Base-by-base conservation (phyloP, 1,140 invertebrate genomes). In the Lepidurus apus region DNA sequence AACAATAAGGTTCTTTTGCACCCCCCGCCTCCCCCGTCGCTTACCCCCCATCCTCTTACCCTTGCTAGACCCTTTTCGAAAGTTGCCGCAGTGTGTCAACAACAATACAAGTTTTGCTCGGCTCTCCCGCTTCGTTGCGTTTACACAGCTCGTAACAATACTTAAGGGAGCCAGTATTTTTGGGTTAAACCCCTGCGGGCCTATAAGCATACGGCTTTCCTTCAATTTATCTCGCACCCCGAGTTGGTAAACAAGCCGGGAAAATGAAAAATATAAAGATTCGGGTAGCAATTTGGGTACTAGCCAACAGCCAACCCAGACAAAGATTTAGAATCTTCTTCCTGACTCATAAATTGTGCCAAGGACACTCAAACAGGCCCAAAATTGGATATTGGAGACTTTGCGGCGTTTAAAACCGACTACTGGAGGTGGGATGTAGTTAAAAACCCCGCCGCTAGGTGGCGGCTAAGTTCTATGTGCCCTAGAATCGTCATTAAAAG, bases 141-240 rank as follows among this genome's bases (percentile, higher is more conserved):
- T 65, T 65, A 65, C 53, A 65, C 53, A 65, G 53, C 53, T 65
- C 53, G 53, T 65, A 65, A 65, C 53, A 65, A 65, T 65, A 13
- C 53, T 65, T 21, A 65, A 65, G 53, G 21, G 53, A 65, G 53
- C 21, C 53, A n/a, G 21, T 65, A 65, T 65, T 65, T 65, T 65
- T 7, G 53, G 53, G 17, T 65, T 65, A 65, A 21, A 13, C 2
- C 53, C 53, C 53, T 17, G 13, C 53, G 9, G 53, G 53, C 13
- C 17, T n/a, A 65, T 65, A 65, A 65, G 53, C 53, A 17, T 65
- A 65, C 34, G 53, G 53, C 7, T 65, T 65, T 21, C 21, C 45
- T 13, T 65, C 53, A 65, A 65, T 65, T 65, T 65, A 65, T 65
- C 53, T 65, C 53, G 53, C 13, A 65, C 7, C 17, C 34, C 17